phyloP scores from a whole-genome alignment of 37 sponge, comb jelly and placozoan species.

The Diacarnus erythraeanus region DNA sequence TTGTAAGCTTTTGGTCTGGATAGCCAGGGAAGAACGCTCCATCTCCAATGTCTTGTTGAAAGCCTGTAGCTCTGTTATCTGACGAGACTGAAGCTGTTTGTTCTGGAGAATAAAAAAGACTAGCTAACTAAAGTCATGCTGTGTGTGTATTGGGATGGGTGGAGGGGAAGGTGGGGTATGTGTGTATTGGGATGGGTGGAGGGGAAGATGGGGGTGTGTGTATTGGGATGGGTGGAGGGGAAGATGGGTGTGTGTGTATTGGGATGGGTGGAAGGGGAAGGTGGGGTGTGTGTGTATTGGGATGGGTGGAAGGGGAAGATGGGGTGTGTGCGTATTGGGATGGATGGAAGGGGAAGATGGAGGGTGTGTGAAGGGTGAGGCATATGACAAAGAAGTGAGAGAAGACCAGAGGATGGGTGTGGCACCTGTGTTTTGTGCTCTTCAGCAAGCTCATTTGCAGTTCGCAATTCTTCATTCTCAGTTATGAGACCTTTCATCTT shows the following conservation, averaged over 20 bases:
- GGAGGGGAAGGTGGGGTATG: background rate
- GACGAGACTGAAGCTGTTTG: background rate
- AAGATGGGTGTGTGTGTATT: background rate
- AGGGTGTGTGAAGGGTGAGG: background rate
- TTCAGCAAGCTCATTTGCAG: slow-evolving; percentile 1
- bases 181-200: background rate
- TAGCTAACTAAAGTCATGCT: too few relatives aligned
- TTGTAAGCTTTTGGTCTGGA: slow-evolving; percentile 25
- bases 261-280: background rate
- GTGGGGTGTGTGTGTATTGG: background rate
- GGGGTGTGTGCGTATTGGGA: background rate
- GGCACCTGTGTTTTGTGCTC: slow-evolving; percentile 22
- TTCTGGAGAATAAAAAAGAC: slow-evolving; percentile 4
- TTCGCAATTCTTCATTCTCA: slow-evolving; percentile 37
- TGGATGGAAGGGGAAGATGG: background rate
- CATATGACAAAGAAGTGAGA: too few relatives aligned
- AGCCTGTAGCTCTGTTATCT: slow-evolving; percentile 36
- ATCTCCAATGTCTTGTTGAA: slow-evolving; percentile 27
- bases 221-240: background rate
- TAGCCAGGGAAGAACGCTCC: slow-evolving; percentile 22
- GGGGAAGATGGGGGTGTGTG: background rate
- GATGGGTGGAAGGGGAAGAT: background rate
- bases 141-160: background rate
- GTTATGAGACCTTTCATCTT: slow-evolving; percentile 18
- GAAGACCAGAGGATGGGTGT: too few relatives aligned